Base-by-base conservation (phyloP, 1,140 invertebrate genomes). In the Listronotus bonariensis region DNA sequence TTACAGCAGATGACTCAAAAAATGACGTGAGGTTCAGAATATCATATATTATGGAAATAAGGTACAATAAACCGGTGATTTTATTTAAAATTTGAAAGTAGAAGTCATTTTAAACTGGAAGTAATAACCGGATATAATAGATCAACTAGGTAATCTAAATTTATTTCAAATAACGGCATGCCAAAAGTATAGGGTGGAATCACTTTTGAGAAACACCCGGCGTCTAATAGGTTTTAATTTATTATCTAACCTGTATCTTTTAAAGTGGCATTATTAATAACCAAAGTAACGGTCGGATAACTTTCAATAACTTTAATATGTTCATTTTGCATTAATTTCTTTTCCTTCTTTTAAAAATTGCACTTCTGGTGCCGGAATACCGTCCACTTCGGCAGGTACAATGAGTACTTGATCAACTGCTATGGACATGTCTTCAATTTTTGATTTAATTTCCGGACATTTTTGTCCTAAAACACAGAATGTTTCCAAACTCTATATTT, bases 351-450 rank as follows among this genome's bases (percentile, higher is more conserved):
- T 65, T 10, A 65, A 31, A 15, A 65, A 65, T 17, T 65, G 34
- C 9, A 65, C 63, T 26, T 65, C 46, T 8, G 63, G 63, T 53
- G 32, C 48, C 6, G 63, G 63, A 34, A 65, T 45, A 8, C 63
- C 63, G 36, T 65, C 63, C 12, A 65, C 63, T 65, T 52, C 56
- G 12, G 45, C 48, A 11, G 55, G 48, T 11, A 65, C 18, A 15
- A 65, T 41, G 7, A 65, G 41, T 20, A 53, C 32, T 59, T 65
- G 55, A 6, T 53, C 55, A 17, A 58, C 46, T n/a, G 15, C 38
- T 12, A 65, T 54, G 8, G 63, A 58, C 10, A 65, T 26, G 32
- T 65, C 63, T 38, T 65, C 63, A 20, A 65, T 49, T 65, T 54
- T 65, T 4, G 55, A 48, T 18, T 65, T 65, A 5, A 65, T 58